Conservation (phyloP, 2,888 invertebrate genomes). For the Dermolepida albohirtum region DNA sequence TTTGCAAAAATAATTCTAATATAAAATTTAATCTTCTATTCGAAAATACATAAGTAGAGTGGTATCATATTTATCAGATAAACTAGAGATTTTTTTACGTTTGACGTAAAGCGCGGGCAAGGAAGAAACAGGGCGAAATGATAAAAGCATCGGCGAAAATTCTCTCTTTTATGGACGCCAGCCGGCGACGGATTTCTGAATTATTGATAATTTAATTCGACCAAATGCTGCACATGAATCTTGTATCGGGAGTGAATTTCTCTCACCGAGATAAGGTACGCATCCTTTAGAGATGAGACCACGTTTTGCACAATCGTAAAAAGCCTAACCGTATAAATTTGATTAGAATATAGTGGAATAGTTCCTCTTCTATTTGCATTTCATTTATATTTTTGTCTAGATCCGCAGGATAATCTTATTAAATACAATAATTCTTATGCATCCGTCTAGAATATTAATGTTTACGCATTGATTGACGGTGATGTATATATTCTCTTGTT, state of each 20-base stretch:
- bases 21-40: too few relatives aligned
- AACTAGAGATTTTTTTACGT: too few relatives aligned
- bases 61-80: too few relatives aligned
- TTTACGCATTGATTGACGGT: too few relatives aligned
- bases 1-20: too few relatives aligned
- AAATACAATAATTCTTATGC: too few relatives aligned
- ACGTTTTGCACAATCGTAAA: conserved; percentile 23
- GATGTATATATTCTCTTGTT: too few relatives aligned
- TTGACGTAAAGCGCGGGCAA: not conserved
- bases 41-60: too few relatives aligned
- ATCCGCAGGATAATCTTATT: too few relatives aligned
- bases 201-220: conserved; percentile 66
- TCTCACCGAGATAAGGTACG: conserved; percentile 13
- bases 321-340: conserved; percentile 3
- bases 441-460: too few relatives aligned
- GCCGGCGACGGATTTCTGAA: conserved; percentile 59
- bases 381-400: too few relatives aligned
- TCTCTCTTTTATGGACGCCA: conserved; percentile 58
- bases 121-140: conserved; percentile 2
- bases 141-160: conserved; percentile 16
- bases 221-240: conserved; percentile 62
- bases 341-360: conserved; percentile 10
- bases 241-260: conserved; percentile 52
- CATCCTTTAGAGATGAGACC: conserved; percentile 19
- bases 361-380: too few relatives aligned